A percentile compares a stretch with the other conserved stretches of the same genome.
These are phyloP conservation scores for Phaonia tiefii DNA, from an alignment of 2,888 invertebrate genomes.

Conservation along the genomic window DNA sequence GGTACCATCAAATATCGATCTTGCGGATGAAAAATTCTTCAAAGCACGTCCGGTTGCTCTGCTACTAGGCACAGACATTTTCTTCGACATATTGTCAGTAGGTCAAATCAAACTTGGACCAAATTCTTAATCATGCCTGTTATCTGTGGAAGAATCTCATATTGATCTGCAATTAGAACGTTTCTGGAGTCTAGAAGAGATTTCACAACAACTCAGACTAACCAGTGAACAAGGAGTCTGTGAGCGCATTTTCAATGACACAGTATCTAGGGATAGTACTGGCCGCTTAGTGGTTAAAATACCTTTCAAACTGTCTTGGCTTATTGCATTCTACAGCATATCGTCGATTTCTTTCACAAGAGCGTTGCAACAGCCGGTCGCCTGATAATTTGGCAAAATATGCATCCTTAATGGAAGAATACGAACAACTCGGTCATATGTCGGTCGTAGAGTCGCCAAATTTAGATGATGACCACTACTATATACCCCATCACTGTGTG, in stretches of 20 bases:
- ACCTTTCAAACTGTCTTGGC: slow-evolving; percentile 39
- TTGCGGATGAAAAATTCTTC: slow-evolving; percentile 57
- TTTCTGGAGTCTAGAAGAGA: slow-evolving; percentile 41
- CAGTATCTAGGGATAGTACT: slow-evolving; percentile 25
- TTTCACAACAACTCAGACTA: background rate
- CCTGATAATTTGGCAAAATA: slow-evolving; percentile 28
- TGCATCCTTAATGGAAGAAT: slow-evolving; percentile 36
- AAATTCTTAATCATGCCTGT: slow-evolving; percentile 49
- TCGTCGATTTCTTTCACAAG: slow-evolving; percentile 31
- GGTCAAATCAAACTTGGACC: slow-evolving; percentile 59
- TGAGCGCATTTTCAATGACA: slow-evolving; percentile 39
- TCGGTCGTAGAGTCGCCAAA: slow-evolving; percentile 74
- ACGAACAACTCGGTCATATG: background rate
- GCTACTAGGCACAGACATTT: slow-evolving; percentile 55
- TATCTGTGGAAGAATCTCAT: slow-evolving; percentile 25
- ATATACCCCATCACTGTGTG: slow-evolving; percentile 45
- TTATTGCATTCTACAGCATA: slow-evolving; percentile 35
- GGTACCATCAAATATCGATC: slow-evolving; percentile 47
- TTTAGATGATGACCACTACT: slow-evolving; percentile 72
- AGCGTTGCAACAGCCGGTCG: slow-evolving; percentile 27
- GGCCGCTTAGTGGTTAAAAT: slow-evolving; percentile 57
- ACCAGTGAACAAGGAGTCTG: slow-evolving; percentile 44
- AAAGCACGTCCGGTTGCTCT: slow-evolving; percentile 56
- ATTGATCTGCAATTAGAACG: slow-evolving; percentile 34
- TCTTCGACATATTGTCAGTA: slow-evolving; percentile 59